phyloP scores from a whole-genome alignment of 2,888 invertebrate species.

The Nesidiocoris tenuis region DNA sequence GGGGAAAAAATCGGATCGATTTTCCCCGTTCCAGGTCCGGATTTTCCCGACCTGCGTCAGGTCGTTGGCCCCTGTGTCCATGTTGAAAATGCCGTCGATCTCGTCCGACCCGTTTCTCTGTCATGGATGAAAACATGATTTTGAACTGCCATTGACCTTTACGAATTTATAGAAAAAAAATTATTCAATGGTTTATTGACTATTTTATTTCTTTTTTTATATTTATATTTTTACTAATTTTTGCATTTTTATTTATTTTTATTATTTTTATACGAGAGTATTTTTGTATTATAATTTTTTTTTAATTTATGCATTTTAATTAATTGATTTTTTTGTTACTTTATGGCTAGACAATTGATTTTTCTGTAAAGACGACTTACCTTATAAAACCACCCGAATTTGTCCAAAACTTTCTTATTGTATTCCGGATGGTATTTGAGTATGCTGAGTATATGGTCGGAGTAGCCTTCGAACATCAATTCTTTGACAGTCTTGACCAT shows the following conservation, averaged over 20 bases:
- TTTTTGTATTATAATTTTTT: too few species aligned
- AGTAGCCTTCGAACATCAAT: constrained; percentile 77
- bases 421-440: constrained; percentile 49
- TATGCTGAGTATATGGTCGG: constrained; percentile 66
- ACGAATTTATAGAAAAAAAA: too few species aligned
- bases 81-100: constrained; percentile 74
- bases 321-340: background rate
- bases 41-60: constrained; percentile 68
- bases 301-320: background rate
- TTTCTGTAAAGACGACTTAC: constrained; percentile 53
- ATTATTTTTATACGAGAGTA: too few species aligned
- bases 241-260: too few species aligned
- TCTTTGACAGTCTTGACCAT: constrained; percentile 67
- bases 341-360: background rate
- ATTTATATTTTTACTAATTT: background rate
- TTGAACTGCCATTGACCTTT: background rate
- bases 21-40: constrained; percentile 69
- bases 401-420: constrained; percentile 60
- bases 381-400: constrained; percentile 82
- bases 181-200: background rate
- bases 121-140: background rate
- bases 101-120: constrained; percentile 74
- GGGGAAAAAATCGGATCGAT: constrained; percentile 59
- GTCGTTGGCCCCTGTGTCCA: constrained; percentile 68
- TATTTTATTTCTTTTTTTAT: too few species aligned